These are phyloP conservation scores for Conus canariensis DNA, from an alignment of 2,888 invertebrate species.

Conservation along the genomic window DNA sequence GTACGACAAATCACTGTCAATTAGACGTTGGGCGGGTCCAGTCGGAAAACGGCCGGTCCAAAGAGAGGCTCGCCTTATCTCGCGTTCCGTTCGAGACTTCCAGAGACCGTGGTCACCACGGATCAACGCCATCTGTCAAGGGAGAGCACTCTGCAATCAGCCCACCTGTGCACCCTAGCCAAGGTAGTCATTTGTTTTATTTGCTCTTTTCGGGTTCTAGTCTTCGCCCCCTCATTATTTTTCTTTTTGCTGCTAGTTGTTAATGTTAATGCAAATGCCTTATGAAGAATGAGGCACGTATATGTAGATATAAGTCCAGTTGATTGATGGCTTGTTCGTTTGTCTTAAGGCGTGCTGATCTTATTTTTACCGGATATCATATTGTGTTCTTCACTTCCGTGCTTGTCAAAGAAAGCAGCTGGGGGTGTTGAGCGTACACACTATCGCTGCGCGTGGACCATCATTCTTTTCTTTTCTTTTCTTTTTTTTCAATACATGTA, in stretches of 20 bases:
- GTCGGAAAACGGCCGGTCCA: not conserved
- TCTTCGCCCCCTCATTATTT: not conserved
- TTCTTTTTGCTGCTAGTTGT: not conserved
- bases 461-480: too few relatives aligned
- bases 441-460: too few relatives aligned
- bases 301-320: not conserved
- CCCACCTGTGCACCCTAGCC: not conserved
- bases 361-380: not conserved
- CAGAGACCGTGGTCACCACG: not conserved
- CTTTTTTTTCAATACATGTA: too few relatives aligned
- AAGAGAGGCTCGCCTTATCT: not conserved
- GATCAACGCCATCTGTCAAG: constrained; percentile 26
- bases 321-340: not conserved
- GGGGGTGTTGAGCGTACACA: too few relatives aligned
- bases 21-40: not conserved
- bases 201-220: not conserved
- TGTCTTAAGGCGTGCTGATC: not conserved
- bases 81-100: constrained; percentile 11
- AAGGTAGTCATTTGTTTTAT: not conserved
- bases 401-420: not conserved
- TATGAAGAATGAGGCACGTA: constrained; percentile 9
- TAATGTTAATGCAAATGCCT: not conserved
- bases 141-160: constrained; percentile 11
- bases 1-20: constrained; percentile 22
- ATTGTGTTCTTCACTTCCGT: not conserved